Conservation (phyloP, 2,888 invertebrate genomes). For the Perithous albicinctus region DNA sequence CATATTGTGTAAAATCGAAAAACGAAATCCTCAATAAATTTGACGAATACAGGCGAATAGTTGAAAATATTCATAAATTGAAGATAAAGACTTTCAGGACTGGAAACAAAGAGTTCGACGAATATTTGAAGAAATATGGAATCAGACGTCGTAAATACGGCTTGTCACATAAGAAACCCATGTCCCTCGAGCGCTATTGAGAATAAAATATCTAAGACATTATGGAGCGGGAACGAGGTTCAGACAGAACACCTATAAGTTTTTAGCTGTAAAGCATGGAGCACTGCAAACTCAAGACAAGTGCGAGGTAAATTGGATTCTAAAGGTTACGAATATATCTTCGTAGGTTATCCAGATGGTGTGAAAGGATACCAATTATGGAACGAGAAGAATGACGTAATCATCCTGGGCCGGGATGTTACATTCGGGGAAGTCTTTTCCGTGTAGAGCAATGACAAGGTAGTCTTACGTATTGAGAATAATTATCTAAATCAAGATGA, state of each 20-base stretch:
- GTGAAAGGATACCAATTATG: conserved; percentile 15
- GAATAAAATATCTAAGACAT: neutral
- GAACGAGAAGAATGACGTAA: neutral
- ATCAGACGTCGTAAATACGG: neutral
- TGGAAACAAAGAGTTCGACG: neutral
- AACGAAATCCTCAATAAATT: neutral
- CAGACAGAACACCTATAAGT: neutral
- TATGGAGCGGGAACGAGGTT: neutral
- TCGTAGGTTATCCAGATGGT: conserved; percentile 7
- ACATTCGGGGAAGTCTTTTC: conserved; percentile 15
- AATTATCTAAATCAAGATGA: neutral
- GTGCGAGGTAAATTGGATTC: conserved; percentile 1
- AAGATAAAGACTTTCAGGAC: neutral
- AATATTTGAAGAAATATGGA: conserved; percentile 13
- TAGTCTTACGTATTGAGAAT: neutral
- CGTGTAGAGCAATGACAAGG: neutral
- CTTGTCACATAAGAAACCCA: neutral
- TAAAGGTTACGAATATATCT: neutral
- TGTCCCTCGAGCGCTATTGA: neutral
- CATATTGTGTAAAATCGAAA: neutral
- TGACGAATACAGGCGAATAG: neutral
- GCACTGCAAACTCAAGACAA: neutral
- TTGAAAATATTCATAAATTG: conserved; percentile 2
- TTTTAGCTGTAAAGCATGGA: conserved; percentile 2
- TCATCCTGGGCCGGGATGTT: conserved; percentile 5